phyloP scores from a whole-genome alignment of 2,113 vertebrate species.

The Anguilla japonica region DNA sequence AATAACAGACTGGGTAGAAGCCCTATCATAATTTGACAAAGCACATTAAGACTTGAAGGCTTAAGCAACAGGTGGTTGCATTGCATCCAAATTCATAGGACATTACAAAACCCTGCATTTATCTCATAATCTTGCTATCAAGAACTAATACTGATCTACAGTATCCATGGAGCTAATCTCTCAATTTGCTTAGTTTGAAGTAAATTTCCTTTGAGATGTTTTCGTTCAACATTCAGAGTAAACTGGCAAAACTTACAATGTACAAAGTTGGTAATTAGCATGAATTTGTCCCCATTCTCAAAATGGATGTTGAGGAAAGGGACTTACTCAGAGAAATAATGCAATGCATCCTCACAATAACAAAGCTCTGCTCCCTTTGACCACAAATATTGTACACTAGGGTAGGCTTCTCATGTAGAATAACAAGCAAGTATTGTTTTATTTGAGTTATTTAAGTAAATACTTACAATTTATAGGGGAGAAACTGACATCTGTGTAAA shows the following conservation, averaged over 20 bases:
- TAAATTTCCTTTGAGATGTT: not conserved
- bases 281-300: not conserved
- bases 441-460: not conserved
- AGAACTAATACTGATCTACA: not conserved
- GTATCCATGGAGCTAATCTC: not conserved
- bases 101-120: too few relatives aligned
- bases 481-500: not conserved
- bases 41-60: not conserved
- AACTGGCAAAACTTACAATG: not conserved
- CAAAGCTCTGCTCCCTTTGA: not conserved
- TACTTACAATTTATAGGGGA: not conserved
- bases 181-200: not conserved
- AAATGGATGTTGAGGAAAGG: not conserved
- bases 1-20: not conserved
- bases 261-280: not conserved
- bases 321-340: not conserved
- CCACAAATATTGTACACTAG: not conserved
- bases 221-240: not conserved
- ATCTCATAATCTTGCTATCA: too few relatives aligned
- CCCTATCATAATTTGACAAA: not conserved
- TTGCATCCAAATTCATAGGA: not conserved
- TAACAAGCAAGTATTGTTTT: not conserved
- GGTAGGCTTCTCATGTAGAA: not conserved
- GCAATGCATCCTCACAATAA: not conserved
- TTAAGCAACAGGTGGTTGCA: not conserved